Base-by-base conservation (phyloP, 2,888 invertebrate species). In the Tiphia femorata region DNA sequence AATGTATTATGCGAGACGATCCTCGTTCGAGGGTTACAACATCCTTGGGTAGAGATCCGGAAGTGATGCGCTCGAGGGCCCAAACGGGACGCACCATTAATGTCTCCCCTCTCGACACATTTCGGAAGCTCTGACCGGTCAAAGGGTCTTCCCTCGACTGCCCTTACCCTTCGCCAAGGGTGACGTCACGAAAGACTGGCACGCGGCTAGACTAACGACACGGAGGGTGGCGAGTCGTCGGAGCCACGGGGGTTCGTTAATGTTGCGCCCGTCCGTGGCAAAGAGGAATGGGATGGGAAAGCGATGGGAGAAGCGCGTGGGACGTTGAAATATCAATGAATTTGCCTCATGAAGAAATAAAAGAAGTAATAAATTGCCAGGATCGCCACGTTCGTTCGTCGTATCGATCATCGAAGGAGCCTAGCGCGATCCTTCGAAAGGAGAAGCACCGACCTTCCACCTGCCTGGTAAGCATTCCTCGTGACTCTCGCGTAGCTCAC, bases 181-280 rank as follows among this genome's bases (percentile, higher is more conserved):
- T 35, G 51, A 44, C 54, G 50, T 37, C 46, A 50, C 50, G 52
- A 59, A 58, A 65, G 56, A 62, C 57, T 58, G 64, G 61, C 70
- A 61, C 68, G 62, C 62, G 70, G 64, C 57, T 50, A 42, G 49
- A 50, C 70, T 72, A 70, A 72, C 67, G 69, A 64, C 63, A 67
- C 46, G 63, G 64, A 64, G 57, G 72, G 60, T 50, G 40, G 38
- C 29, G 19, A 46, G 27, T n/a, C n/a, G n/a, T n/a, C 40, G 38
- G 21, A 30, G 14, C 40, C 25, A 33, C 20, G 23, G 7, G 14
- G 35, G 49, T 38, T 47, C 50, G 33, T 2, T 14, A n/a, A 33
- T 33, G 33, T 33, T n/a, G n/a, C n/a, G n/a, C n/a, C n/a, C n/a
- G n/a, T n/a, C n/a, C n/a, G n/a, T n/a, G n/a, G n/a, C n/a, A n/a